Evolutionary conservation across 2,888 invertebrate species (phyloP), one percentile per base, ranked within the genome.

Genomic region (Dilophus febrilis): DNA sequence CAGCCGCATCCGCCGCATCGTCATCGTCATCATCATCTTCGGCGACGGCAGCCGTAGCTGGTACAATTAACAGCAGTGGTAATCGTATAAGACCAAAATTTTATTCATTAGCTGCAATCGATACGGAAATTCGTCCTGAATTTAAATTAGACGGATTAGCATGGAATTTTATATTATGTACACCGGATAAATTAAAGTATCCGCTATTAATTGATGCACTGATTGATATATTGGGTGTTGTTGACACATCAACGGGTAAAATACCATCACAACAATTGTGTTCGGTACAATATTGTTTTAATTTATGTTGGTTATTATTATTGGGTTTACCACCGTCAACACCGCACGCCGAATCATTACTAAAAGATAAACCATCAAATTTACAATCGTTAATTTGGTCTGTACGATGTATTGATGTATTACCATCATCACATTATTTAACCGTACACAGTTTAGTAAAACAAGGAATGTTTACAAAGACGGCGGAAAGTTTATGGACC

Each of bases 131-230:
- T 47, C 69, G 79, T 61, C 90, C 91, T 51, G 80, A 84, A 34
- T 92, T 92, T 0, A 92, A 92, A 59, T 68, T 94, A 42, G 94
- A 95, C 64, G 86, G 86, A 3, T 59, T 87, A 40, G 92, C 92
- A 2, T 87, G 88, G 64, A 94, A 91, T 65, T 94, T 94, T 56
- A 81, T 94, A 42, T 67, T 94, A 44, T 90, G 90, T 38, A 90
- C 88, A 2, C 82, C 87, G 0, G 92, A 94, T 56, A 86, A 86
- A 61, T 65, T 92, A 38, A 82, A 87, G 52, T 94, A 94, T 64
- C 81, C 85, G 1, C 59, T 84, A 33, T 64, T 95, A 7, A 73
- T 94, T 45, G 86, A 90, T 53, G 85, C 91, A 0, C 63, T 91
- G 4, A 76, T 91, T 19, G 76, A 83, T 46, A 75, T 94, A 47